Evolutionary conservation across 2,113 vertebrate species (phyloP).

Genomic region (Xyrauchen texanus): DNA sequence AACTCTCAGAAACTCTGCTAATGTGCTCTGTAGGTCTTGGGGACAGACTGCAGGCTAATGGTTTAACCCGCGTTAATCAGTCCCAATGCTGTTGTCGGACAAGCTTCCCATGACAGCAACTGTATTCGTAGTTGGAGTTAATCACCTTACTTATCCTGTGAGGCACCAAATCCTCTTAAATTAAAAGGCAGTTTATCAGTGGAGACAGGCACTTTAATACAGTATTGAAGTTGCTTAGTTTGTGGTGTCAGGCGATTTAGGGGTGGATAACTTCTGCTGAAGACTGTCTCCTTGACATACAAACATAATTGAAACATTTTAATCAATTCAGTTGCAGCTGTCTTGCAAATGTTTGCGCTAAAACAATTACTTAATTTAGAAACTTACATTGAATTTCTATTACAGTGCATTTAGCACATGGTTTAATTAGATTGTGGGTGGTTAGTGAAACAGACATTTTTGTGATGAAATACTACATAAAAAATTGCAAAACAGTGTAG

Average conservation of each 20-base stretch:
- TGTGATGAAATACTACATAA: too few relatives aligned
- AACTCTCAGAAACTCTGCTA: background rate
- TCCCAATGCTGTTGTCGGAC: conserved; percentile 57
- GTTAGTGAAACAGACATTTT: too few relatives aligned
- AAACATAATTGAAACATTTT: background rate
- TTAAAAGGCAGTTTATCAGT: conserved; percentile 40
- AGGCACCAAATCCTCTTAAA: conserved; percentile 52
- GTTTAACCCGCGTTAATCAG: conserved; percentile 60
- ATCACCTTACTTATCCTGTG: conserved; percentile 57
- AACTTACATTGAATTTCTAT: too few relatives aligned
- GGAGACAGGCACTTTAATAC: conserved; percentile 1
- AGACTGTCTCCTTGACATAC: background rate
- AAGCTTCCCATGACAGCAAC: conserved; percentile 48
- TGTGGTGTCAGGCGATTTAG: background rate
- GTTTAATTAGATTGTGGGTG: too few relatives aligned
- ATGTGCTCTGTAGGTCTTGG: conserved; percentile 33
- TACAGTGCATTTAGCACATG: too few relatives aligned
- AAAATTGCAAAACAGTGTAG: too few relatives aligned
- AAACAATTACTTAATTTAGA: too few relatives aligned
- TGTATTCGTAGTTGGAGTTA: conserved; percentile 44
- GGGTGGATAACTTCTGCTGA: background rate
- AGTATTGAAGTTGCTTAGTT: background rate
- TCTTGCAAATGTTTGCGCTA: background rate
- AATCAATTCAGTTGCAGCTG: background rate
- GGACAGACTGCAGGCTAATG: conserved; percentile 45